These are phyloP conservation scores for Phorcus lineatus DNA, from an alignment of 2,888 invertebrate genomes.

Conservation along the genomic window DNA sequence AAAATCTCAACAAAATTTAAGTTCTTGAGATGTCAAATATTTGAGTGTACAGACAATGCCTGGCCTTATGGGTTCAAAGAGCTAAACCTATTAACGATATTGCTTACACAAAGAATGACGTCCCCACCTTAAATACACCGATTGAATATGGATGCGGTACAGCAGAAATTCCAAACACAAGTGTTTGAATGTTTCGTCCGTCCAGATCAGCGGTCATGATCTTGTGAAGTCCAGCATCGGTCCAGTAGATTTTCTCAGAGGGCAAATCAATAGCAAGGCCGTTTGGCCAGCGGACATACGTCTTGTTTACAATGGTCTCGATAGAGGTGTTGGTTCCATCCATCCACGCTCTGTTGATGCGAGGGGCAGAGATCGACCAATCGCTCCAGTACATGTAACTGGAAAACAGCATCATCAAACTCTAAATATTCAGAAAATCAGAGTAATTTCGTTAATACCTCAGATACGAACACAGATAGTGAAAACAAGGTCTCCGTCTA, in stretches of 20 bases:
- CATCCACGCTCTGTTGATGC: conserved; percentile 86
- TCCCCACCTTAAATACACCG: conserved; percentile 83
- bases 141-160: conserved; percentile 91
- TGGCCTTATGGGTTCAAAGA: no score
- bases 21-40: no score
- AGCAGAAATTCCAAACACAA: conserved; percentile 77
- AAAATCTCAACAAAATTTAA: no score
- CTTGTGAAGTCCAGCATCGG: conserved; percentile 88
- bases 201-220: conserved; percentile 86
- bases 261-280: conserved; percentile 90
- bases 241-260: conserved; percentile 89
- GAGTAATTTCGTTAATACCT: no score
- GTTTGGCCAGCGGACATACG: conserved; percentile 89
- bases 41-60: no score
- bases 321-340: conserved; percentile 82
- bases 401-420: conserved; percentile 36
- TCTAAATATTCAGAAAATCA: no score
- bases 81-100: no score
- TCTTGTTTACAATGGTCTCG: conserved; percentile 72
- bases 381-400: conserved; percentile 90
- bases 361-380: conserved; percentile 87
- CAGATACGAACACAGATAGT: no score
- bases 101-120: background rate
- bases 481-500: no score
- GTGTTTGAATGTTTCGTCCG: conserved; percentile 79